Evolutionary conservation across 2,888 invertebrate species (phyloP).

Genomic region (Lagria hirta): DNA sequence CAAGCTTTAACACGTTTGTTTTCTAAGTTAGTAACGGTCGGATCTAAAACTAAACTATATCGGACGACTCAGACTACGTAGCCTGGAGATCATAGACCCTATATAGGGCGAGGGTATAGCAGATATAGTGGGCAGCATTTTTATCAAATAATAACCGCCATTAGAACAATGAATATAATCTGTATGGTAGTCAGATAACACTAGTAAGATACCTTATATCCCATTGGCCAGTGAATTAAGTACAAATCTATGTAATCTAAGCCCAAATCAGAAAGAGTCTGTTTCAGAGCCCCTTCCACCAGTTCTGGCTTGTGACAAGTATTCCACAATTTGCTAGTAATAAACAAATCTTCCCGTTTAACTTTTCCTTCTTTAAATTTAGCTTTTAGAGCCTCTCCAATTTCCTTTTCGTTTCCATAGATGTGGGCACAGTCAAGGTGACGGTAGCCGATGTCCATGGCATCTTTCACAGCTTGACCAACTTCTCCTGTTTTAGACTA

Average conservation of each 20-base stretch:
- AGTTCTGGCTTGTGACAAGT: constrained; percentile 79
- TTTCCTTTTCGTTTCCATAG: constrained; percentile 71
- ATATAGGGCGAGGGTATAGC: too few species aligned
- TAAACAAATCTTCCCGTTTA: constrained; percentile 69
- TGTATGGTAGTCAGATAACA: too few species aligned
- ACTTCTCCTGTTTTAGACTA: constrained; percentile 69
- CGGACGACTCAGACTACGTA: too few species aligned
- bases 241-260: constrained; percentile 83
- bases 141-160: too few species aligned
- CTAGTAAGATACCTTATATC: constrained; percentile 63
- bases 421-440: constrained; percentile 74
- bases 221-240: constrained; percentile 91
- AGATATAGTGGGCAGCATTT: too few species aligned
- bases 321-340: constrained; percentile 74
- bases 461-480: constrained; percentile 66
- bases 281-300: constrained; percentile 69
- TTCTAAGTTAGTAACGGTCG: too few species aligned
- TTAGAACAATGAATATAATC: too few species aligned
- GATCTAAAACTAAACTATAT: too few species aligned
- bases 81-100: too few species aligned
- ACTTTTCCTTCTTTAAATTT: constrained; percentile 68
- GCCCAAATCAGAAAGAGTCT: constrained; percentile 71
- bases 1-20: too few species aligned
- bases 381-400: constrained; percentile 64
- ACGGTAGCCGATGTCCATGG: constrained; percentile 75